Evolutionary conservation across 2,113 vertebrate genomes (phyloP), one percentile per base, ranked within the genome.

Genomic region (Hemichromis elongatus): DNA sequence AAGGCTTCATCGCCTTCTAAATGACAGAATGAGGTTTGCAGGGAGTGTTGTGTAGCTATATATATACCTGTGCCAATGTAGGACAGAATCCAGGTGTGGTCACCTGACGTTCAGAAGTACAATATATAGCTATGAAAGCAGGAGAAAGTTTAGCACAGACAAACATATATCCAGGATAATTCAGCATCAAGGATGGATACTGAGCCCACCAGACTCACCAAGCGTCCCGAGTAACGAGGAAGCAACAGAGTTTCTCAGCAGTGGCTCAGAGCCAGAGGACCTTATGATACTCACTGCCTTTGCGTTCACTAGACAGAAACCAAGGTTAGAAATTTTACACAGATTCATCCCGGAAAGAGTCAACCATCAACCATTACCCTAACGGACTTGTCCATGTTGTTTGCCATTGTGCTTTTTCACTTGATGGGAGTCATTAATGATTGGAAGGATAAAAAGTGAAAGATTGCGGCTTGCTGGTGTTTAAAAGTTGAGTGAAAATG

Each of bases 21-120:
- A 91, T 88, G 89, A 88, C 87, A 91, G 90, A 93, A 90, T 90
- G 86, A 91, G 86, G 84, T 83, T 91, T 88, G 59, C 75, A 70
- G 55, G 55, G 33, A 73, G 57, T 45, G 54, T 63, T 73, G 30
- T 57, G 42, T 35, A 59, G 85, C 82, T 92, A 89, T 73, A 92
- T 91, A 91, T 91, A 91, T 77, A 56, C 55, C 66, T 21, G 9
- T 9, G 19, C 11, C 3, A 9, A 86, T 88, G 86, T 85, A 87
- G 94, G 85, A 81, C 88, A 91, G 78, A 21, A 88, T 89, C 70
- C 84, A 93, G 90, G 88, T 91, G 89, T 89, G 88, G 82, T 88
- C 82, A 92, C 84, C 82, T 90, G 86, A 45, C 16, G 73, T 40
- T 88, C 79, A 86, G 53, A 57, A 40, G 61, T 6, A 30, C 45